A percentile compares a stretch with the other conserved stretches of the same genome.
phyloP scores from a whole-genome alignment of 2,113 vertebrate genomes.

The Cercocebus atys region DNA sequence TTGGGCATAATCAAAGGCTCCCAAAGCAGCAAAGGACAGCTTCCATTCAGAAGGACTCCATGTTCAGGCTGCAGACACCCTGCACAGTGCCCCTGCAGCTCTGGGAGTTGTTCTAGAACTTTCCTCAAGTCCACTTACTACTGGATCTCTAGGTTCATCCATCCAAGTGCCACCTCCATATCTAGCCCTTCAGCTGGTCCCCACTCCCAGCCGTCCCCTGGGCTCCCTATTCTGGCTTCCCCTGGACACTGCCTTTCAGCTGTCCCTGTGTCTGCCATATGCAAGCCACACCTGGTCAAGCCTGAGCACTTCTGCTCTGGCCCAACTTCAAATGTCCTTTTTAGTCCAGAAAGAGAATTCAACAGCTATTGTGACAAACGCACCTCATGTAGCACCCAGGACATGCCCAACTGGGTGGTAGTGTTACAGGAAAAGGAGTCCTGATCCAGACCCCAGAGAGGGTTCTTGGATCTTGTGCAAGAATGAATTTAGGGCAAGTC shows the following conservation, averaged over 20 bases:
- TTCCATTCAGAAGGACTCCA: not conserved
- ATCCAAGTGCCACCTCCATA: accelerated
- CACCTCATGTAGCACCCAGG: not conserved
- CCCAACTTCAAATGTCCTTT: not conserved
- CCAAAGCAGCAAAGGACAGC: not conserved
- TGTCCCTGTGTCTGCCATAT: accelerated
- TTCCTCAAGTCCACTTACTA: not conserved
- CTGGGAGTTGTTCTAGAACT: not conserved
- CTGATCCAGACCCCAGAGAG: too few relatives aligned
- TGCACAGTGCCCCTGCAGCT: not conserved
- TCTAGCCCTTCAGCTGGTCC: too few relatives aligned
- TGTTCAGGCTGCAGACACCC: not conserved
- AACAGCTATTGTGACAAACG: not conserved
- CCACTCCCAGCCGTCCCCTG: accelerated
- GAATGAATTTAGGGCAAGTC: too few relatives aligned
- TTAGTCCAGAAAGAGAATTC: not conserved
- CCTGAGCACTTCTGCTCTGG: not conserved
- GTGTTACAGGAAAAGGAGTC: too few relatives aligned
- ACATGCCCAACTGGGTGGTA: not conserved
- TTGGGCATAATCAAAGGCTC: not conserved
- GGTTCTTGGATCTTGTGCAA: too few relatives aligned
- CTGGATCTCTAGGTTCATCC: not conserved
- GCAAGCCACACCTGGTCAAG: not conserved
- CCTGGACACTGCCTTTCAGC: not conserved
- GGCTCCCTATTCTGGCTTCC: not conserved